Conservation (phyloP, 2,888 invertebrate species). For the Xylota sylvarum region DNA sequence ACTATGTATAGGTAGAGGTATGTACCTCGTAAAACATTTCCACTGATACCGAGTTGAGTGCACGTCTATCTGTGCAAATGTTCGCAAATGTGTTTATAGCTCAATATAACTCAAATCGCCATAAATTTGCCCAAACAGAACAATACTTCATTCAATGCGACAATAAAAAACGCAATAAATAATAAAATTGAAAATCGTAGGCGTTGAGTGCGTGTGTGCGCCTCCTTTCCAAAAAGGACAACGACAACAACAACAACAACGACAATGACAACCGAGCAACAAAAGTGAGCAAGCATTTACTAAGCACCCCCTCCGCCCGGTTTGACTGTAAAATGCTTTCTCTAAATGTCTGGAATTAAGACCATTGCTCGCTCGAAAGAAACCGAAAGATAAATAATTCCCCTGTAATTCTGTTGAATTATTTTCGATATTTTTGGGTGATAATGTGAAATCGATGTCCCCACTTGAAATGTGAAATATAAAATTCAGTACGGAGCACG, state of each 20-base stretch:
- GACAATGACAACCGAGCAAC: slow-evolving; percentile 7
- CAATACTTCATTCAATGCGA: slow-evolving; percentile 71
- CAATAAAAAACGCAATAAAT: slow-evolving; percentile 62
- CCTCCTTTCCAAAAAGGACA: not conserved
- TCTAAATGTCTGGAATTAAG: slow-evolving; percentile 73
- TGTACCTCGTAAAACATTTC: slow-evolving; percentile 64
- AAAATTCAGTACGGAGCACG: slow-evolving; percentile 34
- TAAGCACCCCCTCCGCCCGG: not conserved
- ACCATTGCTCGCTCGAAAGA: slow-evolving; percentile 59
- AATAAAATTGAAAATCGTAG: slow-evolving; percentile 58
- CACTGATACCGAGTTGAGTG: slow-evolving; percentile 49
- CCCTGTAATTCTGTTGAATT: slow-evolving; percentile 73
- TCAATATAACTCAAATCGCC: slow-evolving; percentile 72
- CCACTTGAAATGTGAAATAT: slow-evolving; percentile 71
- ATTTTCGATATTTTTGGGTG: slow-evolving; percentile 73
- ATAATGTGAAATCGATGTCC: slow-evolving; percentile 76
- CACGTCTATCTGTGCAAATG: slow-evolving; percentile 65
- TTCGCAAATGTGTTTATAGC: slow-evolving; percentile 71
- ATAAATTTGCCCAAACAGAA: slow-evolving; percentile 70
- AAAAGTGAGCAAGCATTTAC: slow-evolving; percentile 43
- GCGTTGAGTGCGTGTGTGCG: slow-evolving; percentile 10
- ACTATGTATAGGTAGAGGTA: slow-evolving; percentile 5
- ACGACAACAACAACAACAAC: slow-evolving; percentile 2
- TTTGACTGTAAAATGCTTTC: slow-evolving; percentile 35
- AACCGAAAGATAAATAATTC: slow-evolving; percentile 74